Evolutionary conservation across 1,140 invertebrate species (phyloP).

Genomic region (Parapsyche elsis): DNA sequence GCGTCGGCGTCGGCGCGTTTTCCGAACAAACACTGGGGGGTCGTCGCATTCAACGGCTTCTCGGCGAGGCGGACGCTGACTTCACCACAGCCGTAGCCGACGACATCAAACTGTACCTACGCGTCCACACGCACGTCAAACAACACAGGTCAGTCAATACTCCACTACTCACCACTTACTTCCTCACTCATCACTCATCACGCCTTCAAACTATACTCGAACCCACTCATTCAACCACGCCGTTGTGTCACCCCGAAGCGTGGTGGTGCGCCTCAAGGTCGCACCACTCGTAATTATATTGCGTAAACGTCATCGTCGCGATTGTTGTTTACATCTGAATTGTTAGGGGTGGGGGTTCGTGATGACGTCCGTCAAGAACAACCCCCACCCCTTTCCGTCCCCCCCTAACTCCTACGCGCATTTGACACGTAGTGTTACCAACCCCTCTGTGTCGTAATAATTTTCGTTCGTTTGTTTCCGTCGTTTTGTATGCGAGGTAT

Average conservation of each 20-base stretch:
- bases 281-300: not conserved
- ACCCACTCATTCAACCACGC: no score
- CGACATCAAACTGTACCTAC: not conserved
- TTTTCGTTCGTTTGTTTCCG: no score
- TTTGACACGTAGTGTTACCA: no score
- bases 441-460: no score
- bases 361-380: no score
- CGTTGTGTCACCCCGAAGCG: no score
- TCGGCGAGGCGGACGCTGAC: not conserved
- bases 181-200: no score
- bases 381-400: no score
- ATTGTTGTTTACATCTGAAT: not conserved
- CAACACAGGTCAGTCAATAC: not conserved
- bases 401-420: no score
- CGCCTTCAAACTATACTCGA: no score
- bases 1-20: not conserved
- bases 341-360: no score
- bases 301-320: not conserved
- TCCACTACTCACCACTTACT: not conserved
- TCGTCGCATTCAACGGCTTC: slow-evolving; percentile 2
- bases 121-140: not conserved
- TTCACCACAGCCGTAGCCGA: not conserved
- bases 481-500: no score
- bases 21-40: slow-evolving; percentile 21
- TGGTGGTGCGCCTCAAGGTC: not conserved